These are phyloP conservation scores for Erythrocercus mccallii DNA, from an alignment of 2,113 vertebrate species.

Conservation along the genomic window DNA sequence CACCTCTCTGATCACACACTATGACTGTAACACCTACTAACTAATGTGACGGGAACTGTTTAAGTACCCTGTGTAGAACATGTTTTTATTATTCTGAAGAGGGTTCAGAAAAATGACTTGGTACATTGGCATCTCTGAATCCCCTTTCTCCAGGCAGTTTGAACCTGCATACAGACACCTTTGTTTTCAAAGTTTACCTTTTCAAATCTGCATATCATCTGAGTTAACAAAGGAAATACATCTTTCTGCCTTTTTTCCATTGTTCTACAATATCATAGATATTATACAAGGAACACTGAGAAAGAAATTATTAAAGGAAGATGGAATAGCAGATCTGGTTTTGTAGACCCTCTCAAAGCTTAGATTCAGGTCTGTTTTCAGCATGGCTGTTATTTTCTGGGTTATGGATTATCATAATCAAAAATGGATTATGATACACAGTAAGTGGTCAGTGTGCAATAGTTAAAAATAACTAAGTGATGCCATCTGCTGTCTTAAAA, in stretches of 20 bases:
- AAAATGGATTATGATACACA: background rate
- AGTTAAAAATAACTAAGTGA: conserved; percentile 47
- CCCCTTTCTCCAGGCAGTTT: background rate
- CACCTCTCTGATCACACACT: background rate
- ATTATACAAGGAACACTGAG: background rate
- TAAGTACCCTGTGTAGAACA: background rate
- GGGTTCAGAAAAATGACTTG: background rate
- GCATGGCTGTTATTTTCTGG: background rate
- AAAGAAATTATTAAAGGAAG: background rate
- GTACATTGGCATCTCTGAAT: background rate
- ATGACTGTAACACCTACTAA: background rate
- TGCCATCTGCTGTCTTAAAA: conserved; percentile 62
- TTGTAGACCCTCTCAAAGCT: background rate
- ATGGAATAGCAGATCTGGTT: background rate
- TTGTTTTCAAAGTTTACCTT: background rate
- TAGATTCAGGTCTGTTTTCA: background rate
- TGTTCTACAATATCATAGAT: background rate
- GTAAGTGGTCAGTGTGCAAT: background rate
- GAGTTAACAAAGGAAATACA: background rate
- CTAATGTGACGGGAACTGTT: background rate
- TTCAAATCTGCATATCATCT: background rate
- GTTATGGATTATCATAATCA: background rate
- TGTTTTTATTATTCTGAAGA: background rate
- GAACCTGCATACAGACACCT: background rate
- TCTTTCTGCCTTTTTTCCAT: background rate